Percentiles rank a stretch among this genome's conserved stretches.
These are phyloP conservation scores for Athene noctua DNA, from an alignment of 2,113 vertebrate species.

Conservation along the genomic window DNA sequence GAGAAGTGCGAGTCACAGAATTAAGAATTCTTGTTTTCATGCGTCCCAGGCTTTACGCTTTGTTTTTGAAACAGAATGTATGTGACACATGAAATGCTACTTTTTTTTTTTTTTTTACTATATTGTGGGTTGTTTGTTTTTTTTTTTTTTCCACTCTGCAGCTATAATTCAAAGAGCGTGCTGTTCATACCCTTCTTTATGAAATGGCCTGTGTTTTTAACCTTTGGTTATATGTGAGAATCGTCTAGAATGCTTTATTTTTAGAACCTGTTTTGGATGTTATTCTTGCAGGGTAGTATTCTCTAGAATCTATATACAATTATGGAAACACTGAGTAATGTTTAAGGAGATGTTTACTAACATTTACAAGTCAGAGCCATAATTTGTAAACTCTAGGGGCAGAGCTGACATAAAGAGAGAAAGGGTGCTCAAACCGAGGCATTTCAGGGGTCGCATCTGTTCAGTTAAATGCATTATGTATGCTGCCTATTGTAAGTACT, in stretches of 20 bases:
- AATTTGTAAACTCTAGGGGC: not conserved
- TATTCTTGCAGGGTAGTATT: not conserved
- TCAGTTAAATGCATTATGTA: not conserved
- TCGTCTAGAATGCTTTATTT: not conserved
- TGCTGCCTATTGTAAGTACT: not conserved
- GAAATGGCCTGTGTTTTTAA: not conserved
- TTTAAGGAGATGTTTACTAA: constrained; percentile 9
- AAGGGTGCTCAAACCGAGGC: not conserved
- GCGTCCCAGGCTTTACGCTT: not conserved
- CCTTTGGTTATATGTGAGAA: not conserved
- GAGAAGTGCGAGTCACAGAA: not conserved
- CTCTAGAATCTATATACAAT: not conserved
- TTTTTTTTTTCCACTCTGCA: not conserved
- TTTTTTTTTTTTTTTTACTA: not conserved
- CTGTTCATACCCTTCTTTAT: not conserved
- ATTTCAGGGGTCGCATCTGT: not conserved
- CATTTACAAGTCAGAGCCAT: not conserved
- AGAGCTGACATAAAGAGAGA: not conserved
- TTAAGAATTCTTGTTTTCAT: not conserved
- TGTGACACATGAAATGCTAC: not conserved
- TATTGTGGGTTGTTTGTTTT: not conserved
- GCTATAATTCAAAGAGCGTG: not conserved
- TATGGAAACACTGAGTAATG: not conserved
- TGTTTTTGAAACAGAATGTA: not conserved
- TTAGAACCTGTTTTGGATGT: not conserved